These are phyloP conservation scores for Diplodus sargus DNA, from an alignment of 2,797 vertebrate genomes.

Conservation along the genomic window DNA sequence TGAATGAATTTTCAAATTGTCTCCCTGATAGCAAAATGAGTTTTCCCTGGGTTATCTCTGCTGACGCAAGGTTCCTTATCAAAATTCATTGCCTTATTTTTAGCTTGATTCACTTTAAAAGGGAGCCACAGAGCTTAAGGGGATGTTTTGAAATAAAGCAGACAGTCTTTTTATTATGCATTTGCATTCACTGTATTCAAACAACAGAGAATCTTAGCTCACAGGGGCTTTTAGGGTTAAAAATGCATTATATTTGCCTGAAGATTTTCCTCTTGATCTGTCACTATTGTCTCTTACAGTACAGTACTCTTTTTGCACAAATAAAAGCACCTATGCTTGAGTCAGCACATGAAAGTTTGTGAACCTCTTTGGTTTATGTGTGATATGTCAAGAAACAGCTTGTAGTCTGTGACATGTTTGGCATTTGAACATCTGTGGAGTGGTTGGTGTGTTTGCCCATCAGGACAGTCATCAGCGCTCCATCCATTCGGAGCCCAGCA, in stretches of 20 bases:
- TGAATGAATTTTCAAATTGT: constrained; percentile 78
- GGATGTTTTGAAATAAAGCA: constrained; percentile 75
- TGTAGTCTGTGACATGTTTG: constrained; percentile 17
- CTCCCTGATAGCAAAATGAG: constrained; percentile 79
- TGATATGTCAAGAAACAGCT: constrained; percentile 27
- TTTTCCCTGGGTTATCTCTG: constrained; percentile 78
- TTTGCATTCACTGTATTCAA: constrained; percentile 64
- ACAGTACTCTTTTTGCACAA: not conserved
- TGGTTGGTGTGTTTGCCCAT: constrained; percentile 24
- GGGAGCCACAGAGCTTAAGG: constrained; percentile 62
- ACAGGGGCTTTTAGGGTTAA: constrained; percentile 39
- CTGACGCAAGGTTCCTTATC: constrained; percentile 77
- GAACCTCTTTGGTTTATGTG: constrained; percentile 15
- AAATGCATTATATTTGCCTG: constrained; percentile 8
- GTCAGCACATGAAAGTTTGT: not conserved
- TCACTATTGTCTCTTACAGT: not conserved
- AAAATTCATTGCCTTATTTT: constrained; percentile 79
- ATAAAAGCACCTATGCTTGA: not conserved
- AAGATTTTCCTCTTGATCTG: not conserved
- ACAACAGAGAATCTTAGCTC: constrained; percentile 37
- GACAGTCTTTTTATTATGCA: constrained; percentile 52
- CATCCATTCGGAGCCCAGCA: constrained; percentile 38
- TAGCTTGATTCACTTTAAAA: constrained; percentile 74
- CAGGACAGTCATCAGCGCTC: constrained; percentile 49
- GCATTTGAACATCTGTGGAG: constrained; percentile 29